Percentiles rank a stretch among this genome's conserved stretches.
Conservation (phyloP, 2,113 vertebrate species). For the Sakesphorus luctuosus region DNA sequence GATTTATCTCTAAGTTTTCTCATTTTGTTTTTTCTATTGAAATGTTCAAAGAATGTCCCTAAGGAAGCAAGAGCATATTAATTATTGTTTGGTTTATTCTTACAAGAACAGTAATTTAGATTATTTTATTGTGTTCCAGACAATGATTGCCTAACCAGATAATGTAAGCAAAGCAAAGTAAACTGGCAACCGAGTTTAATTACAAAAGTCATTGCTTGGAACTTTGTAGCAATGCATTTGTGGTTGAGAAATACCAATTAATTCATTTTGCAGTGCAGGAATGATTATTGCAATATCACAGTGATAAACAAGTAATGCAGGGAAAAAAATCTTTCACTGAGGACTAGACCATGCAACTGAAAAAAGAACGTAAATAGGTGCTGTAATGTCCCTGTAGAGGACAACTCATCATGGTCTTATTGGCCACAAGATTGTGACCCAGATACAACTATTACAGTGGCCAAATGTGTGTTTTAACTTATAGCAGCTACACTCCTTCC, state of each 20-base stretch:
- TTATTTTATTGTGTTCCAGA: constrained; percentile 66
- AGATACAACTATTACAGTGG: neutral
- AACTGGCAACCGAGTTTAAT: constrained; percentile 56
- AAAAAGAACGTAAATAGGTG: neutral
- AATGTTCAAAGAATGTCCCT: neutral
- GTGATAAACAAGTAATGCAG: neutral
- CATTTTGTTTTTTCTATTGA: neutral
- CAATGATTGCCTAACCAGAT: constrained; percentile 69
- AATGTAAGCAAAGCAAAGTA: constrained; percentile 69
- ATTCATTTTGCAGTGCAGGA: neutral
- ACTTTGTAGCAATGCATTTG: neutral
- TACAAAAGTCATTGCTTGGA: constrained; percentile 49
- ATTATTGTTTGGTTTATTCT: constrained; percentile 56
- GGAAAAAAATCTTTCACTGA: neutral
- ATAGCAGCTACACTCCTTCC: neutral
- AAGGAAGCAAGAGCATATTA: constrained; percentile 39
- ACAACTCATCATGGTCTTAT: neutral
- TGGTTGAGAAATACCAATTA: constrained; percentile 52
- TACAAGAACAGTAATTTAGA: constrained; percentile 68
- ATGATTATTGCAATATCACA: neutral
- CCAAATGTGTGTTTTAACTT: neutral
- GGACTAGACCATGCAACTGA: neutral
- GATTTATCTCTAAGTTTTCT: neutral
- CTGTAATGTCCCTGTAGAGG: neutral
- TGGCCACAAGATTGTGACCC: neutral